A percentile compares a stretch with the other conserved stretches of the same genome.
phyloP scores from a whole-genome alignment of 2,888 invertebrate genomes.

The Aspidiotus destructor region DNA sequence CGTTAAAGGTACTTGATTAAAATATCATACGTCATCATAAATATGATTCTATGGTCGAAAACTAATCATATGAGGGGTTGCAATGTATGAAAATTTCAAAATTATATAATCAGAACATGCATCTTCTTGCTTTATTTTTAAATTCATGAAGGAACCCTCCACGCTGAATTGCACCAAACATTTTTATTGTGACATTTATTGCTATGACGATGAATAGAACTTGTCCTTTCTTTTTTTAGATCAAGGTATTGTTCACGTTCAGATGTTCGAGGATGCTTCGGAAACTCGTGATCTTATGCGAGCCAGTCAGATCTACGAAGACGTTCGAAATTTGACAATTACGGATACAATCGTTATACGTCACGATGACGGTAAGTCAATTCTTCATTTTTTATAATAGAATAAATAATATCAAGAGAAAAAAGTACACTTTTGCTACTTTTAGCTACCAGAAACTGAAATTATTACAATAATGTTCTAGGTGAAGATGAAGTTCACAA shows the following conservation, averaged over 20 bases:
- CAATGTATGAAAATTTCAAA: no score
- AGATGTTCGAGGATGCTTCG: not conserved
- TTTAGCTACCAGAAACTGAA: no score
- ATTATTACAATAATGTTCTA: not conserved
- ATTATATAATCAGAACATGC: no score
- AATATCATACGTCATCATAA: not conserved
- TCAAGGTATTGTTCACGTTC: constrained; percentile 17
- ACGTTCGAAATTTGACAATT: constrained; percentile 23
- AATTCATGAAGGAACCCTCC: no score
- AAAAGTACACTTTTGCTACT: no score
- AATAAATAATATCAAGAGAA: no score
- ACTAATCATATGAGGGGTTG: no score
- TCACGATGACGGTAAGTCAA: constrained; percentile 22
- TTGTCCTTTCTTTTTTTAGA: not conserved
- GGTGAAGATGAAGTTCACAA: not conserved
- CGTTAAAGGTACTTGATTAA: constrained; percentile 2
- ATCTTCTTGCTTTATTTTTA: no score
- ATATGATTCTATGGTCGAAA: no score
- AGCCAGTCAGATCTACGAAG: constrained; percentile 11
- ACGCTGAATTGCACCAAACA: no score
- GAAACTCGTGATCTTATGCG: constrained; percentile 5
- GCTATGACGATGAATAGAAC: no score
- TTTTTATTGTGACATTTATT: no score
- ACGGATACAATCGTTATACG: constrained; percentile 14
- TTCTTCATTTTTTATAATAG: not conserved